These are phyloP conservation scores for Pandion haliaetus DNA, from an alignment of 2,113 vertebrate genomes.

Conservation along the genomic window DNA sequence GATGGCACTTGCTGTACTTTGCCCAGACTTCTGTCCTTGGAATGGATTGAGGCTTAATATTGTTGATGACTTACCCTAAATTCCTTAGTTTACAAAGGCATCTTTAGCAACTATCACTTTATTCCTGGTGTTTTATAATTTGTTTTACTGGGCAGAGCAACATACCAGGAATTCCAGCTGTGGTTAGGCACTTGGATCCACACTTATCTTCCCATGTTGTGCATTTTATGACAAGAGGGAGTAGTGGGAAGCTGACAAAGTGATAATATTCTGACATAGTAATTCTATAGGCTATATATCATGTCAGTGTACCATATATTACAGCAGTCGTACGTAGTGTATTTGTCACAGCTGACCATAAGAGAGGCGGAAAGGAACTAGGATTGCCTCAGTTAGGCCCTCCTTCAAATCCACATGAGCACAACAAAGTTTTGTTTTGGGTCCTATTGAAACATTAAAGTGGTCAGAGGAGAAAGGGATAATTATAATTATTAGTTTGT, in stretches of 20 bases:
- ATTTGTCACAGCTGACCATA: not conserved
- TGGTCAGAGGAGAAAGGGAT: not conserved
- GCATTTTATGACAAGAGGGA: not conserved
- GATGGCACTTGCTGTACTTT: not conserved
- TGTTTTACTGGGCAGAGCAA: not conserved
- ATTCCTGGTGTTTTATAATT: not conserved
- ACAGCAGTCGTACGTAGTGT: accelerated
- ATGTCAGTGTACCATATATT: not conserved
- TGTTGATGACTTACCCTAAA: not conserved
- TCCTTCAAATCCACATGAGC: not conserved
- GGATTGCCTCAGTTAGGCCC: not conserved
- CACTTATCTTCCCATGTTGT: not conserved
- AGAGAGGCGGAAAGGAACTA: not conserved
- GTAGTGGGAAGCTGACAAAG: not conserved
- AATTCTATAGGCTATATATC: not conserved
- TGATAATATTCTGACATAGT: not conserved
- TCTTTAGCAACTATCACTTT: not conserved
- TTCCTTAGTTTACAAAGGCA: too few relatives aligned
- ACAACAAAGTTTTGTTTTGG: not conserved
- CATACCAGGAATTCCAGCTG: not conserved
- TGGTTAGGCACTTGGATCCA: not conserved
- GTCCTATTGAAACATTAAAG: not conserved
- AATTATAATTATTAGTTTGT: not conserved
- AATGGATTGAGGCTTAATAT: not conserved
- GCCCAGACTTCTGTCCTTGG: not conserved